Conservation (phyloP, 2,797 vertebrate genomes). For the Acipenser transmontanus region DNA sequence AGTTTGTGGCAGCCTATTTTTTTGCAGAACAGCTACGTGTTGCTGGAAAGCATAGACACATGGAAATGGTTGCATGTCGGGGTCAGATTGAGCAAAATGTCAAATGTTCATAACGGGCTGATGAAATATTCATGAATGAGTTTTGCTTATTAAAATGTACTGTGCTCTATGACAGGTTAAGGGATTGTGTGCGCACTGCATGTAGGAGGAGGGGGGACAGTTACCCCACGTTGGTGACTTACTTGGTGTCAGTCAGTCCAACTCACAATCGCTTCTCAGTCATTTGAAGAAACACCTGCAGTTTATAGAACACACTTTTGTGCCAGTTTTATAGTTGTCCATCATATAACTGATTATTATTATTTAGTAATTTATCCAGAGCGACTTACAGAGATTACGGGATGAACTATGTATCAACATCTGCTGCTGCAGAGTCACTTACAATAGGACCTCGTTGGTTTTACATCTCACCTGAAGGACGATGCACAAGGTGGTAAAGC, state of each 20-base stretch:
- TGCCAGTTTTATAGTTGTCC: not conserved
- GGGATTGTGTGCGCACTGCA: not conserved
- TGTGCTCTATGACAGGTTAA: not conserved
- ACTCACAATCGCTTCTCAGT: no score
- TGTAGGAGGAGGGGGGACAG: not conserved
- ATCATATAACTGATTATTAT: not conserved
- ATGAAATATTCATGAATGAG: constrained; percentile 1
- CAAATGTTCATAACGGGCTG: not conserved
- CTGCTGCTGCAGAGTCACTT: no score
- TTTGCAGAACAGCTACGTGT: not conserved
- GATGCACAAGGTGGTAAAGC: no score
- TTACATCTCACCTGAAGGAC: no score
- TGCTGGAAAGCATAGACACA: not conserved
- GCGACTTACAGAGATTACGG: no score
- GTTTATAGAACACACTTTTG: not conserved
- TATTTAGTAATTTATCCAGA: no score
- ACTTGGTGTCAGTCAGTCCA: no score
- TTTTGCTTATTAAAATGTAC: not conserved
- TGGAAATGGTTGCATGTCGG: not conserved
- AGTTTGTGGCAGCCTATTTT: not conserved
- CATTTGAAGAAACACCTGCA: not conserved
- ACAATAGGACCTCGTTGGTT: no score
- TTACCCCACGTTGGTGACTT: not conserved
- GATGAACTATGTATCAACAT: no score
- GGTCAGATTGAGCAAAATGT: not conserved